phyloP scores from a whole-genome alignment of 1,140 invertebrate genomes.

The Archivesica marissinica region DNA sequence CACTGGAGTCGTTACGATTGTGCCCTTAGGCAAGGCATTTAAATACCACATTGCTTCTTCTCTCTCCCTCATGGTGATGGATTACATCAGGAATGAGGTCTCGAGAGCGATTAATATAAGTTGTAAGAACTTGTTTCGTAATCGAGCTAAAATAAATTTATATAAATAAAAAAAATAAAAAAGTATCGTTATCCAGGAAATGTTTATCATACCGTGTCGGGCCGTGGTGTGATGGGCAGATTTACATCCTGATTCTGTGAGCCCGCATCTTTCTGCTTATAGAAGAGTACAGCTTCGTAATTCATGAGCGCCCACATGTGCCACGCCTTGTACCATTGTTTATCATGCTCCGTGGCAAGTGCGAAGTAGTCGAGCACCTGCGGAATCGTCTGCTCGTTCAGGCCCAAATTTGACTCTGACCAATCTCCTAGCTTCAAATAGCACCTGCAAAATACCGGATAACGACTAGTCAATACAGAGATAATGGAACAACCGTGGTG shows the following conservation, averaged over 20 bases:
- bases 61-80: too few relatives aligned
- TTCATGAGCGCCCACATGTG: constrained; percentile 99
- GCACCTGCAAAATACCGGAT: constrained; percentile 72
- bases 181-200: too few relatives aligned
- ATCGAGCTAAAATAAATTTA: too few relatives aligned
- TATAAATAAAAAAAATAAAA: too few relatives aligned
- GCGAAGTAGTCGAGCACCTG: constrained; percentile 92
- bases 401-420: constrained; percentile 78
- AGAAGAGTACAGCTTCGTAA: constrained; percentile 97
- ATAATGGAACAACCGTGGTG: too few relatives aligned
- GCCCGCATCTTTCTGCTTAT: constrained; percentile 88
- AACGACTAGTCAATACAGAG: too few relatives aligned
- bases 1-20: too few relatives aligned
- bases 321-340: constrained; percentile 94
- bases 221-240: constrained; percentile 51
- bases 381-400: constrained; percentile 79
- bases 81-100: too few relatives aligned
- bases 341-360: constrained; percentile 94
- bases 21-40: too few relatives aligned
- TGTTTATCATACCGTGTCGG: constrained; percentile 52
- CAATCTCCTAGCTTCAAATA: constrained; percentile 83
- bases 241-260: constrained; percentile 46
- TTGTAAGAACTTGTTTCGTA: too few relatives aligned
- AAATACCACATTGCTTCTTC: too few relatives aligned
- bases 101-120: too few relatives aligned